Conservation (phyloP, 2,797 vertebrate genomes). For the Gallinago solitaria region DNA sequence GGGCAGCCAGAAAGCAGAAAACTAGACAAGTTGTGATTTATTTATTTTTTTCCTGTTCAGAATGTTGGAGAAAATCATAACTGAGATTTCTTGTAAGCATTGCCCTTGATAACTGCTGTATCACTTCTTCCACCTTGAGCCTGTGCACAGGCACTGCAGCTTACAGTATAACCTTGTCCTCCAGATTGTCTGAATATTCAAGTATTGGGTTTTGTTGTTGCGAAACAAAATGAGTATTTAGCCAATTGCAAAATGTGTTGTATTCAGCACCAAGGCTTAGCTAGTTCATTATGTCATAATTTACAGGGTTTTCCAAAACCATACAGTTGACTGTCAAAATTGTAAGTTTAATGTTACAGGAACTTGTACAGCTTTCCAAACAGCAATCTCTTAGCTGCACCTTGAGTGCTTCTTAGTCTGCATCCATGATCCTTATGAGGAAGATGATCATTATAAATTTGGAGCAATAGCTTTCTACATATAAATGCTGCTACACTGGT, state of each 20-base stretch:
- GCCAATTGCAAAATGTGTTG: not conserved
- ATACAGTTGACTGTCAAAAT: not conserved
- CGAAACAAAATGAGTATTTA: not conserved
- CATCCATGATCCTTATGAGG: not conserved
- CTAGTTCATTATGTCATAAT: not conserved
- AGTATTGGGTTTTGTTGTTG: not conserved
- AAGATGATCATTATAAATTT: not conserved
- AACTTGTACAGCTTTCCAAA: slow-evolving; percentile 33
- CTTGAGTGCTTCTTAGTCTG: slow-evolving; percentile 21
- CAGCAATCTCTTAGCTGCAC: not conserved
- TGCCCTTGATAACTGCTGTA: not conserved
- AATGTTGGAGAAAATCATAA: slow-evolving; percentile 45
- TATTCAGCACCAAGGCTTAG: slow-evolving; percentile 1
- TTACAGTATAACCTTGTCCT: not conserved
- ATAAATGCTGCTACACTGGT: slow-evolving; percentile 49
- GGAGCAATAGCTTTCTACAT: slow-evolving; percentile 38
- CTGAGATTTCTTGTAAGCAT: not conserved
- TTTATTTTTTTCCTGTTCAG: not conserved
- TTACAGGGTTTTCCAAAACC: not conserved
- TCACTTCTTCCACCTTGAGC: slow-evolving; percentile 7
- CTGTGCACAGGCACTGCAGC: not conserved
- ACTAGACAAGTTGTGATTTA: not conserved
- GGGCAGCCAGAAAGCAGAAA: not conserved
- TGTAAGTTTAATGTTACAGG: not conserved
- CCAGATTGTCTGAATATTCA: not conserved